These are phyloP conservation scores for Hippasteria phrygiana DNA, from an alignment of 53 echinoderm and acorn worm species.

Conservation along the genomic window DNA sequence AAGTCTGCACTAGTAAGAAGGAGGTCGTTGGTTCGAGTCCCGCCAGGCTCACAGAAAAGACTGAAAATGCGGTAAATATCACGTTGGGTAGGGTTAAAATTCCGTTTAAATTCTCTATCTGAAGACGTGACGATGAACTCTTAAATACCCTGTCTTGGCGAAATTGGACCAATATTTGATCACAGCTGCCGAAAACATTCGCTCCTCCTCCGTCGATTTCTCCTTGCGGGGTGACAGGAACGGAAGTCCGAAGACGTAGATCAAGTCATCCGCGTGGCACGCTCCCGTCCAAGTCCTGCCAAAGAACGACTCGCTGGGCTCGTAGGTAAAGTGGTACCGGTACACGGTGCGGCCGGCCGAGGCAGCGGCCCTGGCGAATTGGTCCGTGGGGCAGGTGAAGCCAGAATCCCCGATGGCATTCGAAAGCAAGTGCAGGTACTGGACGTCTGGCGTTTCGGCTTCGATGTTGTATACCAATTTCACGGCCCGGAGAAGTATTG, in stretches of 20 bases:
- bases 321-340: conserved; percentile 39
- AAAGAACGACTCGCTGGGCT: conserved; percentile 20
- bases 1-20: no score
- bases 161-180: conserved; percentile 49
- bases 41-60: no score
- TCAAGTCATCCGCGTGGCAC: conserved; percentile 24
- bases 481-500: conserved; percentile 30
- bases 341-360: conserved; percentile 59
- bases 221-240: conserved; percentile 17
- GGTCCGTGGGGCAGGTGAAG: conserved; percentile 70
- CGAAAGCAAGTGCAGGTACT: conserved; percentile 4
- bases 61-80: no score
- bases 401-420: conserved; percentile 6
- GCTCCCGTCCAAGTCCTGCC: conserved; percentile 5
- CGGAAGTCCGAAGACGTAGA: conserved; percentile 30
- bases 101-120: no score
- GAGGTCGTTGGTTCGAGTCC: no score
- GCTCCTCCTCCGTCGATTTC: conserved; percentile 18
- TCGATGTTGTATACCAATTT: not conserved
- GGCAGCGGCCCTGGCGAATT: conserved; percentile 61
- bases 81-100: no score
- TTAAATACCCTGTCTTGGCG: conserved; percentile 21
- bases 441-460: not conserved
- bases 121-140: not conserved
- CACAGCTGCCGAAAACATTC: not conserved